These are phyloP conservation scores for Smutsia temminckii DNA, from an alignment of 2,797 vertebrate genomes.

Conservation along the genomic window DNA sequence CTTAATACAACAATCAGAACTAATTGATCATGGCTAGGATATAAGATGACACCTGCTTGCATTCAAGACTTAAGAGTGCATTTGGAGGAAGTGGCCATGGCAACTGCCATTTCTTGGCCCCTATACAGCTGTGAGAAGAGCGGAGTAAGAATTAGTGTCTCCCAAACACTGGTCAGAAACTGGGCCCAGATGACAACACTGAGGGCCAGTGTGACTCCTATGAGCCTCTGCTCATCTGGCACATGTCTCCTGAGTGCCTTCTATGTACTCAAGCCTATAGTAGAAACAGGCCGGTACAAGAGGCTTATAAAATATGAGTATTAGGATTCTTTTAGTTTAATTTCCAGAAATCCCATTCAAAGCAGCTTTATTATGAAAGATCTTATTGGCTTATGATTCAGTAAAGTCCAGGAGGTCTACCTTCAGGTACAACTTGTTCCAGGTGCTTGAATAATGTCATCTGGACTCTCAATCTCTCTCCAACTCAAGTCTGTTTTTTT, in stretches of 20 bases:
- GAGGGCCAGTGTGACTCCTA: background rate
- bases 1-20: background rate
- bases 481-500: background rate
- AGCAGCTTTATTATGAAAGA: background rate
- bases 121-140: background rate
- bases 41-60: background rate
- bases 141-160: background rate
- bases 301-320: background rate
- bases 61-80: background rate
- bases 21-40: background rate
- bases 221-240: background rate
- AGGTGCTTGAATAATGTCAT: background rate
- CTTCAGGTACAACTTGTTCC: background rate
- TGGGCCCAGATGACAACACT: background rate
- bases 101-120: background rate
- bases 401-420: background rate
- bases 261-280: background rate
- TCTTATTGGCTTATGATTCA: background rate
- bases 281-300: background rate
- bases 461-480: background rate
- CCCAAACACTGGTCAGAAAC: background rate
- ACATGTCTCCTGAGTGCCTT: background rate
- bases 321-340: background rate
- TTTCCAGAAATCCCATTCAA: background rate
- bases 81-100: background rate